These are phyloP conservation scores for Pristionchus fissidentatus DNA, from an alignment of 2,888 invertebrate genomes.

Conservation along the genomic window DNA sequence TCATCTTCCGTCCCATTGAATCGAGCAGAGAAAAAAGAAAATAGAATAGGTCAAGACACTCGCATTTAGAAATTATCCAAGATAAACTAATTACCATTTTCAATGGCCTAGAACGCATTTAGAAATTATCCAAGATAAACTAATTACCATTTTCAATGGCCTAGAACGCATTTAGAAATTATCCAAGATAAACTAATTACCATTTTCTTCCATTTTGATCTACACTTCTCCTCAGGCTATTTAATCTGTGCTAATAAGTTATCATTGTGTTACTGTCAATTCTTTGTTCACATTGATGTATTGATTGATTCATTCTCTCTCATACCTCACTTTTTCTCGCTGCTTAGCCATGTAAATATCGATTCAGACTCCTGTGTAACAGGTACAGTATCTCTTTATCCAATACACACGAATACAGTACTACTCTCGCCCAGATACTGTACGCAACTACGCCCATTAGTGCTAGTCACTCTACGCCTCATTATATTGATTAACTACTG, in stretches of 20 bases:
- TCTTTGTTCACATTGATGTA: no score
- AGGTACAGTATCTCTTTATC: neutral
- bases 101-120: neutral
- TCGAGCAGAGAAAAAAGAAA: constrained; percentile 14
- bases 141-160: no score
- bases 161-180: no score
- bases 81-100: neutral
- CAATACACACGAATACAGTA: neutral
- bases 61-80: neutral
- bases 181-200: neutral
- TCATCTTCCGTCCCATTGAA: constrained; percentile 44
- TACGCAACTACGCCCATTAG: no score
- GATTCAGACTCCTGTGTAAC: neutral
- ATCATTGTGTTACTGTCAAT: neutral
- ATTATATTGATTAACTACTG: neutral
- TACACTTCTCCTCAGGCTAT: neutral
- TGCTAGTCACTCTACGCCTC: neutral
- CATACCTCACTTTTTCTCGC: neutral
- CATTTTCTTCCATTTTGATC: neutral
- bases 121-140: no score
- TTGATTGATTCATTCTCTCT: neutral
- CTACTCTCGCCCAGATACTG: neutral
- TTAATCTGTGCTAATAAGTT: neutral
- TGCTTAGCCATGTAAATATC: constrained; percentile 3
- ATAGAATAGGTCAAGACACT: neutral